Percentiles rank a stretch among this genome's conserved stretches.
phyloP scores from a whole-genome alignment of 2,797 vertebrate genomes.

The Notolepis coatsorum region DNA sequence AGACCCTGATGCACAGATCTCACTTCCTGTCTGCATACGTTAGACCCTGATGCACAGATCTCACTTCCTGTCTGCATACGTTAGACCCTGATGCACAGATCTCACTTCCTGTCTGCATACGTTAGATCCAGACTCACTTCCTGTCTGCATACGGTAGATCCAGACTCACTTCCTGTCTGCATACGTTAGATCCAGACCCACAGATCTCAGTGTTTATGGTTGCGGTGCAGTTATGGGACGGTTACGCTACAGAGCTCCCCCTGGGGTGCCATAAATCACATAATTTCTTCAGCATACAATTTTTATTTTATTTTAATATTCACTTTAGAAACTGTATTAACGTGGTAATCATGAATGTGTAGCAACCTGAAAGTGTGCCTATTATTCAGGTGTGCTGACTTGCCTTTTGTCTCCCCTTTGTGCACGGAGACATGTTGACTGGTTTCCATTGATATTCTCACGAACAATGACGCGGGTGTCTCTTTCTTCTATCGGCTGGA shows the following conservation, averaged over 20 bases:
- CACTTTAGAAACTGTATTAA: constrained; percentile 68
- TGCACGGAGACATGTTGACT: neutral
- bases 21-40: constrained; percentile 26
- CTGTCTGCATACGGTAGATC: constrained; percentile 3
- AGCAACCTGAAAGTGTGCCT: too few relatives aligned
- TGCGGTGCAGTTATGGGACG: constrained; percentile 65
- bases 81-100: constrained; percentile 13
- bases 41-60: constrained; percentile 11
- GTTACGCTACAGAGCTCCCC: constrained; percentile 71
- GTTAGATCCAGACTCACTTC: constrained; percentile 11
- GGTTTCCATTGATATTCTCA: neutral
- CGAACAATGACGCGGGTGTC: too few relatives aligned
- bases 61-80: constrained; percentile 26
- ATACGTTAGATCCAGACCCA: constrained; percentile 14
- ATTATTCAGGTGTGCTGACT: too few relatives aligned
- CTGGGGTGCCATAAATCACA: constrained; percentile 82
- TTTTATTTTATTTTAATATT: constrained; percentile 80
- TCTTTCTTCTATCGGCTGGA: too few relatives aligned
- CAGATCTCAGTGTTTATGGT: constrained; percentile 63
- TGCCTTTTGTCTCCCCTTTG: too few relatives aligned
- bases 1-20: too few relatives aligned
- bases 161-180: too few relatives aligned
- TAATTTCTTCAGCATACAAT: constrained; percentile 81
- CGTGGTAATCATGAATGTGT: too few relatives aligned
- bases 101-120: constrained; percentile 28